These are phyloP conservation scores for Siderastrea radians DNA, from an alignment of 92 coral and sea anemone genomes.

Conservation along the genomic window DNA sequence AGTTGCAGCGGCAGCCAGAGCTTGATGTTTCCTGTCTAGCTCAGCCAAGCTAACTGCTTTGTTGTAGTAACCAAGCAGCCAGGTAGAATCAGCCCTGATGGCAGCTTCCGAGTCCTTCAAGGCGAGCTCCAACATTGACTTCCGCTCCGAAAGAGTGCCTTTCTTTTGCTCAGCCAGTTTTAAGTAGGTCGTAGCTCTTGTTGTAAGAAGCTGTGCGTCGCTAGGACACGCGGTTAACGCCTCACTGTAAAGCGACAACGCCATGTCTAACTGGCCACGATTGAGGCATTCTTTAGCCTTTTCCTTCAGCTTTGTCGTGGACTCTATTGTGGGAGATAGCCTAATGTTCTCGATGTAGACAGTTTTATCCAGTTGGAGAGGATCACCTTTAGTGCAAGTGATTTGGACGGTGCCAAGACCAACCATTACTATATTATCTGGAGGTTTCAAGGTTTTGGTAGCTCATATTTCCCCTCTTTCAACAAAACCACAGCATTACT, in stretches of 20 bases:
- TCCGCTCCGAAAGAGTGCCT: neutral
- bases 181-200: slow-evolving; percentile 8
- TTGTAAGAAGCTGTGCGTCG: slow-evolving; percentile 24
- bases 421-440: neutral
- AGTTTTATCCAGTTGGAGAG: neutral
- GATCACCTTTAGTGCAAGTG: neutral
- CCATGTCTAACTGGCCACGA: neutral
- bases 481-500: slow-evolving; percentile 1
- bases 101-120: neutral
- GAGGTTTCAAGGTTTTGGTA: neutral
- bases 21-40: slow-evolving; percentile 17
- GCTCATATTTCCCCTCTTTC: slow-evolving; percentile 13
- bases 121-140: neutral
- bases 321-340: neutral
- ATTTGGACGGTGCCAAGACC: slow-evolving; percentile 16
- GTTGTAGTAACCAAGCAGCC: slow-evolving; percentile 19
- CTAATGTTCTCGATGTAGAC: slow-evolving; percentile 24
- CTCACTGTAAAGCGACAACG: neutral
- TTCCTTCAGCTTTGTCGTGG: neutral
- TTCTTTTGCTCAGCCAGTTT: neutral
- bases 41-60: slow-evolving; percentile 14
- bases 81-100: neutral
- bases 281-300: neutral
- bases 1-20: slow-evolving; percentile 34
- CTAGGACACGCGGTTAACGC: slow-evolving; percentile 4